These are phyloP conservation scores for Pogonus chalceus DNA, from an alignment of 1,140 invertebrate species.

Conservation along the genomic window DNA sequence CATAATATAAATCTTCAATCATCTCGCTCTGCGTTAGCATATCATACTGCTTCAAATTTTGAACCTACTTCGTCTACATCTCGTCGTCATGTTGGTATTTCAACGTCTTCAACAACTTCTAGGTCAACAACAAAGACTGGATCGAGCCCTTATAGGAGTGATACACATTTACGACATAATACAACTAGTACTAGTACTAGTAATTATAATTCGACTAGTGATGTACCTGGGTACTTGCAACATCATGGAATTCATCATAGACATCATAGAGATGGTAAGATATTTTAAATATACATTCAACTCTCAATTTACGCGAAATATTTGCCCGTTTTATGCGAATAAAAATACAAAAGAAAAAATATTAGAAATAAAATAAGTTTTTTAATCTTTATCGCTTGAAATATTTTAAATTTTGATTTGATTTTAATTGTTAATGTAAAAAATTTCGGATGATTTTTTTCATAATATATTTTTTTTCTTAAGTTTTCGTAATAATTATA, in stretches of 20 bases:
- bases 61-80: slow-evolving; percentile 39
- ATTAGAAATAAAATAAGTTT: no score
- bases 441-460: no score
- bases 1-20: slow-evolving; percentile 56
- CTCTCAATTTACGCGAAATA: no score
- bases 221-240: slow-evolving; percentile 52
- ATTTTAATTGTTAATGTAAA: no score
- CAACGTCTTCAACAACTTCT: slow-evolving; percentile 90
- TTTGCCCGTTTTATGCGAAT: no score
- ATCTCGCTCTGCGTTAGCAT: slow-evolving; percentile 68
- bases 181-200: slow-evolving; percentile 68
- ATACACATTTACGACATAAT: slow-evolving; percentile 60
- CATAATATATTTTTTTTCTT: no score
- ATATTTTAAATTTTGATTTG: no score
- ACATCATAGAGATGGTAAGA: slow-evolving; percentile 28
- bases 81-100: slow-evolving; percentile 81
- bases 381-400: no score
- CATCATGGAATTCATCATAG: no score
- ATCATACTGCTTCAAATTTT: slow-evolving; percentile 44
- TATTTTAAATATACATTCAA: not conserved
- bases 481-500: no score
- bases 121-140: slow-evolving; percentile 89
- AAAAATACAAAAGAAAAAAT: no score
- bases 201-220: slow-evolving; percentile 69
- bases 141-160: slow-evolving; percentile 80